Base-by-base conservation (phyloP, 2,797 vertebrate genomes). In the Platyrinchus mystaceus region DNA sequence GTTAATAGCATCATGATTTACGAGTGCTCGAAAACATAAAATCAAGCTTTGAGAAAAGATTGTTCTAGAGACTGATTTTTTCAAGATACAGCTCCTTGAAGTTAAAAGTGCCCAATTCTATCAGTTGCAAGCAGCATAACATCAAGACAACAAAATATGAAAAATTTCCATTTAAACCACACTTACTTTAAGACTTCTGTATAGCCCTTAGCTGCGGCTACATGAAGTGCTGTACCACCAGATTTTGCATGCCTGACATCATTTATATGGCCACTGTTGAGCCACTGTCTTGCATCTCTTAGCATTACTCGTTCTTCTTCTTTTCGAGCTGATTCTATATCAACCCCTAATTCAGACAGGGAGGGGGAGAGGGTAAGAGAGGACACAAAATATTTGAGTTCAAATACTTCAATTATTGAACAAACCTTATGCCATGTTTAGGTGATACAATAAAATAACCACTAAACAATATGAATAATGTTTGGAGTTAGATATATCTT, bases 161-260 rank as follows among this genome's bases (percentile, higher is more conserved):
- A 73, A 85, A 86, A 73, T 13, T 16, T 34, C 28, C 44, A 23
- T 69, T 67, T 78, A 67, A 95, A 94, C 7, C 84, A 47, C n/a
- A 96, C 99, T 98, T 98, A 99, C 99, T 99, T 99, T 99, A 99
- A 99, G 98, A 99, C 99, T 98, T 99, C 99, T 3, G 98, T 98
- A 94, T 99, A 99, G 93, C 99, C 99, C 97, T 99, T 99, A 12
- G 99, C 99, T 34, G 99, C 99, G 46, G 99, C 99, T 30, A 99
- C 99, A 7, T 99, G 99, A 86, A 99, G 98, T 5, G 99, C 99
- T 50, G 99, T 99, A 28, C 99, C 99, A 68, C 99, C 99, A 10
- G 99, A 99, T 92, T 99, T 99, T 66, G 98, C 95, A 70, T 99
- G 99, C 77, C 99, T 98, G 93, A 98, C 95, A 76, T 99, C 99